Evolutionary conservation across 2,888 invertebrate genomes (phyloP).

Genomic region (Timema cristinae): DNA sequence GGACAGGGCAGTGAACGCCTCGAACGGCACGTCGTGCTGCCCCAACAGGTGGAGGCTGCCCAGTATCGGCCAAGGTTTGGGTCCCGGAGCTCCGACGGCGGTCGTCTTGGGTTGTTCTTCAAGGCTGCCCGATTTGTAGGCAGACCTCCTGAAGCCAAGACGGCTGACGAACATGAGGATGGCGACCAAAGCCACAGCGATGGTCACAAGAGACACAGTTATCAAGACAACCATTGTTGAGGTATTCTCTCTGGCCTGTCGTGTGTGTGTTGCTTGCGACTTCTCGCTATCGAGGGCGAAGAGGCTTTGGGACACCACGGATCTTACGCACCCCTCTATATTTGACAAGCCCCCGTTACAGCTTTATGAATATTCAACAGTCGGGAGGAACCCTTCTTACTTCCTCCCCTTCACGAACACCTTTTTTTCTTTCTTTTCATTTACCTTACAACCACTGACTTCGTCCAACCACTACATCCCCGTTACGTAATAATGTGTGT

Average conservation of each 20-base stretch:
- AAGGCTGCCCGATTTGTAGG: no score
- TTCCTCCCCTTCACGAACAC: conserved; percentile 8
- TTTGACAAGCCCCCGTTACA: conserved; percentile 22
- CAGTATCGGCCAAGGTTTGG: conserved; percentile 61
- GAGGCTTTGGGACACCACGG: conserved; percentile 22
- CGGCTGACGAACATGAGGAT: background rate
- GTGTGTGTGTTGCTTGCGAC: conserved; percentile 12
- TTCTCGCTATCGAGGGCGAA: conserved; percentile 19
- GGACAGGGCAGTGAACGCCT: conserved; percentile 65
- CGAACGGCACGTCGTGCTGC: conserved; percentile 62
- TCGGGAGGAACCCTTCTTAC: conserved; percentile 11
- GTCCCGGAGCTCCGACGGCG: conserved; percentile 56
- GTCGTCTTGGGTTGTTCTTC: conserved; percentile 31
- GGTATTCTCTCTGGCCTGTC: background rate
- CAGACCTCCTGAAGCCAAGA: no score
- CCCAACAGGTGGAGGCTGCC: conserved; percentile 66
- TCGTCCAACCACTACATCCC: conserved; percentile 8
- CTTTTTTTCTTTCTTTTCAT: conserved; percentile 17
- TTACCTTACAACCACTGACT: conserved; percentile 7
- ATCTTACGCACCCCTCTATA: conserved; percentile 27
- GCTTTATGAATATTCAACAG: conserved; percentile 27
- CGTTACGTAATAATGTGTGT: background rate
- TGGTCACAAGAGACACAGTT: conserved; percentile 16
- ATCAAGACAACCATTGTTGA: conserved; percentile 18
- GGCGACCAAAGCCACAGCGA: conserved; percentile 10